Evolutionary conservation across 2,888 invertebrate genomes (phyloP).

Genomic region (Dichetophora obliterata): DNA sequence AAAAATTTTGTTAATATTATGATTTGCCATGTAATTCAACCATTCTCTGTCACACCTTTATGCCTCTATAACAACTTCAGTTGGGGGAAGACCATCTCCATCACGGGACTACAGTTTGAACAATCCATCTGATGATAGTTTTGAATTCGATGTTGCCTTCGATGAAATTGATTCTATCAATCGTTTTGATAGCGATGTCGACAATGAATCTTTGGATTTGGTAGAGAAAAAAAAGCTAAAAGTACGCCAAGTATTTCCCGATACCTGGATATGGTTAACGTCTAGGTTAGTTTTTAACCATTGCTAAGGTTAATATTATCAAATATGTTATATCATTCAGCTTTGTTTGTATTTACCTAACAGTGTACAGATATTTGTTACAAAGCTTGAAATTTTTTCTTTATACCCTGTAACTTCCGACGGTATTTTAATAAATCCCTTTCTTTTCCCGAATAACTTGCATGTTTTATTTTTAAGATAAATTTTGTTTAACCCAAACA

Average conservation of each 20-base stretch:
- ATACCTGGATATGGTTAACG: constrained; percentile 40
- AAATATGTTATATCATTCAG: background rate
- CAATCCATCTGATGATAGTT: background rate
- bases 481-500: too few species aligned
- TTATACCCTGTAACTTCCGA: background rate
- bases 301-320: too few species aligned
- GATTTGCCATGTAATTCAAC: background rate
- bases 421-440: too few species aligned
- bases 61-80: background rate
- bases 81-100: background rate
- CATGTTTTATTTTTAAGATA: too few species aligned
- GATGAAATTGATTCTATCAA: constrained; percentile 46
- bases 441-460: too few species aligned
- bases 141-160: constrained; percentile 4
- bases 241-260: constrained; percentile 39
- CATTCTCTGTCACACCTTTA: background rate
- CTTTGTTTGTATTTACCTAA: background rate
- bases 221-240: background rate
- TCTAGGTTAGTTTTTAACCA: constrained; percentile 37
- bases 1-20: too few species aligned
- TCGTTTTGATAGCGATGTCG: constrained; percentile 40
- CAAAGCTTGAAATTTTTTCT: background rate
- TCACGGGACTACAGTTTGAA: background rate
- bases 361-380: too few species aligned
- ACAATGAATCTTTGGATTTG: background rate